Conservation (phyloP, 1,140 invertebrate genomes). For the Lepidurus couesii region DNA sequence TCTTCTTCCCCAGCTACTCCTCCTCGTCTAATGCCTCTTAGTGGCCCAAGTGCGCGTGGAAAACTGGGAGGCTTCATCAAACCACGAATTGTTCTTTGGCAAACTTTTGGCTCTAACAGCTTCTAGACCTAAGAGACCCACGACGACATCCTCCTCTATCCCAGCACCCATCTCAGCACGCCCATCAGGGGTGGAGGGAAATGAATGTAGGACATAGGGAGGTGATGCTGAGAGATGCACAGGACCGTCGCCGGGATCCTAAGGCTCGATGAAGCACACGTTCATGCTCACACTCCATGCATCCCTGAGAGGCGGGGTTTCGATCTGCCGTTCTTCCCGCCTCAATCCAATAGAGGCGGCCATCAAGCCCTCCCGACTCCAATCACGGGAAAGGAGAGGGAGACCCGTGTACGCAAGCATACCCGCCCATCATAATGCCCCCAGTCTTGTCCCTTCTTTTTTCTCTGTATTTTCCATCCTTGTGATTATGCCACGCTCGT, state of each 20-base stretch:
- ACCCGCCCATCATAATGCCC: neutral
- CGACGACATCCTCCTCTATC: neutral
- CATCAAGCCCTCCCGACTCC: conserved; percentile 1
- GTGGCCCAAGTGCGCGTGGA: conserved; percentile 16
- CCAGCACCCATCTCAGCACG: neutral
- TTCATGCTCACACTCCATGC: conserved; percentile 6
- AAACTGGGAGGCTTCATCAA: neutral
- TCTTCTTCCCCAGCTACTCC: neutral
- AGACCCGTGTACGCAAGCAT: neutral
- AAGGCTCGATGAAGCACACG: conserved; percentile 12
- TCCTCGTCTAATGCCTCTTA: neutral
- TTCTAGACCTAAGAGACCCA: neutral
- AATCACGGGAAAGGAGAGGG: conserved; percentile 7
- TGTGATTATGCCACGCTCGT: neutral
- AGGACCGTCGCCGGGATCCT: neutral
- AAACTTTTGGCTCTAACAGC: neutral
- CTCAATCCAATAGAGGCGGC: conserved; percentile 20
- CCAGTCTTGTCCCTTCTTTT: neutral
- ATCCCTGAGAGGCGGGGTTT: conserved; percentile 13
- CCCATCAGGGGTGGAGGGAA: neutral
- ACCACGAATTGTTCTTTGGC: conserved; percentile 18
- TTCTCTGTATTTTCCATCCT: neutral
- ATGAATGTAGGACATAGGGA: neutral
- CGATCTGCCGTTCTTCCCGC: neutral
- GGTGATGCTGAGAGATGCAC: neutral